phyloP scores from a whole-genome alignment of 1,140 invertebrate genomes.

The Liolophura sinensis region DNA sequence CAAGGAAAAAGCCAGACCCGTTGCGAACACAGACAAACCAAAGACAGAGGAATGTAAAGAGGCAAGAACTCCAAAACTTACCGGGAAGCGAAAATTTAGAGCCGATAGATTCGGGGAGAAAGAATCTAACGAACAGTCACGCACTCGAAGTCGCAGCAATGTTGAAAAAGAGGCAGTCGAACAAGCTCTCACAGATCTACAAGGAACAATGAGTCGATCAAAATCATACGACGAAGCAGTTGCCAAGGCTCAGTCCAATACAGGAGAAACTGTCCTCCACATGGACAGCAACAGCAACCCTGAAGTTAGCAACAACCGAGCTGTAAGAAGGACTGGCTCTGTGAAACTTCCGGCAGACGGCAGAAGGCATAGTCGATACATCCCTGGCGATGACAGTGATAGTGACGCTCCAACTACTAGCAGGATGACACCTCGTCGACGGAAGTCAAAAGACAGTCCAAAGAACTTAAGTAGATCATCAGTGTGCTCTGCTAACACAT shows the following conservation, averaged over 20 bases:
- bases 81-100: conserved; percentile 42
- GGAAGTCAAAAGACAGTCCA: conserved; percentile 42
- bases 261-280: conserved; percentile 15
- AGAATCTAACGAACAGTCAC: conserved; percentile 15
- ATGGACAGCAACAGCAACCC: conserved; percentile 21
- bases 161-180: conserved; percentile 45
- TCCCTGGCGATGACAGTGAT: conserved; percentile 48
- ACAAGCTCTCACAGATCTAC: conserved; percentile 41
- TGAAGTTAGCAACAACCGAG: conserved; percentile 8
- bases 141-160: conserved; percentile 40
- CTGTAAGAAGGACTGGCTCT: conserved; percentile 19
- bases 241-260: conserved; percentile 27
- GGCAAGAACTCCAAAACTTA: conserved; percentile 27
- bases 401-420: conserved; percentile 32
- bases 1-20: no score
- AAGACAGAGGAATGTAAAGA: no score
- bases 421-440: conserved; percentile 20
- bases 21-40: no score
- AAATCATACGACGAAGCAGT: conserved; percentile 51
- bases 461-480: conserved; percentile 42
- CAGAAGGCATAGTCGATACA: conserved; percentile 38
- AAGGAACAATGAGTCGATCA: conserved; percentile 45
- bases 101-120: conserved; percentile 44
- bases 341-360: conserved; percentile 31
- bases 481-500: conserved; percentile 48